Base-by-base conservation (phyloP, 2,113 vertebrate species). In the Muscicapa adusta region DNA sequence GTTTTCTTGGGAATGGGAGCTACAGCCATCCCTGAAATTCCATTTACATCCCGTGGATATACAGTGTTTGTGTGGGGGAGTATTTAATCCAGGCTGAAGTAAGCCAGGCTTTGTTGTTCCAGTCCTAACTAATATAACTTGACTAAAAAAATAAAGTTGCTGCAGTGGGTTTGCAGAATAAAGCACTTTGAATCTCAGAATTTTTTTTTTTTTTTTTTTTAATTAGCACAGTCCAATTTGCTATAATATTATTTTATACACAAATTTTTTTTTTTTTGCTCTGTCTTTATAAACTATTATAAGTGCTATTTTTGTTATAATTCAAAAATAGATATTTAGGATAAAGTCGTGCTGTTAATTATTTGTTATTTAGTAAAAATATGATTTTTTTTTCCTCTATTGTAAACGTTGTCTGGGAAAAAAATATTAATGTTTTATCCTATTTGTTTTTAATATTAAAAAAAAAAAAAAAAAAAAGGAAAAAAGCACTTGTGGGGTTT, bases 271-370 rank as follows among this genome's bases (percentile, higher is more conserved):
- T 92, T 91, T 89, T 96, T 98, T 97, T 96, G 85, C 94, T 98
- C 96, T 97, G 98, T 98, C 97, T 98, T 98, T 98, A 98, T 98
- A 98, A 98, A 98, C 98, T 98, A 99, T 99, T 98, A 98, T 98
- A 99, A 99, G 98, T 99, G 97, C 98, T 99, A 99, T 99, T 99
- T 99, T 99, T 99, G 98, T 99, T 99, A 98, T 99, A 99, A 99
- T 98, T 98, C 98, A 98, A 98, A 98, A 99, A 99, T 99, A 99
- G 99, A 99, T 98, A 98, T 99, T 98, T 99, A 99, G 99, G 98
- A 98, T 98, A 98, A 99, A 98, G 97, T 98, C 97, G 98, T 98
- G 98, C 98, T 99, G 99, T 98, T 99, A 99, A 99, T 99, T 99
- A 99, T 98, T 98, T 99, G 98, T 99, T 99, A 98, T 99, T 99